phyloP scores from a whole-genome alignment of 2,888 invertebrate genomes.

The Emmelina monodactyla region DNA sequence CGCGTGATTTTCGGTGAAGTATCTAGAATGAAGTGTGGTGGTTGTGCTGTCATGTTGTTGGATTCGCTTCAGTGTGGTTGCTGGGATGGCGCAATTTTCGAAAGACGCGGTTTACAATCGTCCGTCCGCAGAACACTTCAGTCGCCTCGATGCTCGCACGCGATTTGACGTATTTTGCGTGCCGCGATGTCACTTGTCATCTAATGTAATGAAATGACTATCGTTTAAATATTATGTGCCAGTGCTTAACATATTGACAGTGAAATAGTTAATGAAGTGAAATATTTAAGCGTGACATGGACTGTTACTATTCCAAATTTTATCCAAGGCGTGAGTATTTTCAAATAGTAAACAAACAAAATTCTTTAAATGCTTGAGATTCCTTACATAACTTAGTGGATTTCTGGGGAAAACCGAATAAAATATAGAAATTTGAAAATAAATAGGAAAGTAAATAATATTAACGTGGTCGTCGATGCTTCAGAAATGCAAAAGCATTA shows the following conservation, averaged over 20 bases:
- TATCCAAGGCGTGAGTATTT: constrained; percentile 64
- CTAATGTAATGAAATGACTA: constrained; percentile 64
- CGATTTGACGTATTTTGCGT: constrained; percentile 67
- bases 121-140: constrained; percentile 66
- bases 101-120: constrained; percentile 67
- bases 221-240: constrained; percentile 53
- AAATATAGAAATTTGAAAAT: no score
- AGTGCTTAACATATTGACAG: constrained; percentile 59
- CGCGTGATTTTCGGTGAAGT: constrained; percentile 47
- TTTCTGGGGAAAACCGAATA: neutral
- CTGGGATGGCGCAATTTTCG: constrained; percentile 69
- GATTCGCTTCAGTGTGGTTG: constrained; percentile 63
- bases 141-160: constrained; percentile 66
- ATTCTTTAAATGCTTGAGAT: constrained; percentile 39
- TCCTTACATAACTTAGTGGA: neutral
- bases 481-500: no score
- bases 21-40: constrained; percentile 61
- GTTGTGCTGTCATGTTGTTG: constrained; percentile 63
- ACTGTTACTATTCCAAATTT: constrained; percentile 66
- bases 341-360: constrained; percentile 49
- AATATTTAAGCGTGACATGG: constrained; percentile 50
- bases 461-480: no score
- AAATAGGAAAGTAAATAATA: no score
- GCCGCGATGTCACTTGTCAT: constrained; percentile 63
- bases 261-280: constrained; percentile 55